These are phyloP conservation scores for Lumbricus terrestris DNA, from an alignment of 2,888 invertebrate genomes.

Conservation along the genomic window DNA sequence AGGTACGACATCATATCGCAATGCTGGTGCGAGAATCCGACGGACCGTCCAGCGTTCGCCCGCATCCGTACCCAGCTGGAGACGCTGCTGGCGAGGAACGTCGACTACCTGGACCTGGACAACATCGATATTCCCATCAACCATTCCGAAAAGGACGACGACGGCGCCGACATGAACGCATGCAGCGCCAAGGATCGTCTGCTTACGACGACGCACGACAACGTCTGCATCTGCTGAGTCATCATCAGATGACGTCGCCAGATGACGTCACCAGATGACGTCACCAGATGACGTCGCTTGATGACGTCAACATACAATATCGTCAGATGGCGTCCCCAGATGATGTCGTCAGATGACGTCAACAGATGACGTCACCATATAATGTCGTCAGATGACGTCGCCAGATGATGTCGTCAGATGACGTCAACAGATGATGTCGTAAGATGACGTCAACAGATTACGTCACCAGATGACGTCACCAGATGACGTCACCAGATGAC, in stretches of 20 bases:
- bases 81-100: slow-evolving; percentile 47
- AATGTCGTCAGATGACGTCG: background rate
- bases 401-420: too few species aligned
- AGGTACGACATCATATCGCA: slow-evolving; percentile 56
- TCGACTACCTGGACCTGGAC: slow-evolving; percentile 54
- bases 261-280: too few species aligned
- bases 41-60: slow-evolving; percentile 51
- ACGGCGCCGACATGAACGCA: background rate
- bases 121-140: slow-evolving; percentile 52
- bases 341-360: background rate
- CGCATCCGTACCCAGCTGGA: slow-evolving; percentile 51
- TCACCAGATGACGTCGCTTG: too few species aligned
- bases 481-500: too few species aligned
- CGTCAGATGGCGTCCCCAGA: too few species aligned
- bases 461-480: too few species aligned
- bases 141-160: slow-evolving; percentile 28
- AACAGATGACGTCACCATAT: background rate
- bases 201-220: background rate
- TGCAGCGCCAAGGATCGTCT: background rate
- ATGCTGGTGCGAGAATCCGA: slow-evolving; percentile 53
- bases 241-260: background rate
- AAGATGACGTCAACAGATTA: too few species aligned
- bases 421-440: too few species aligned
- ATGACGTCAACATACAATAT: too few species aligned
- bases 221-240: slow-evolving; percentile 9